These are phyloP conservation scores for Microplitis demolitor DNA, from an alignment of 1,140 invertebrate genomes.

Conservation along the genomic window DNA sequence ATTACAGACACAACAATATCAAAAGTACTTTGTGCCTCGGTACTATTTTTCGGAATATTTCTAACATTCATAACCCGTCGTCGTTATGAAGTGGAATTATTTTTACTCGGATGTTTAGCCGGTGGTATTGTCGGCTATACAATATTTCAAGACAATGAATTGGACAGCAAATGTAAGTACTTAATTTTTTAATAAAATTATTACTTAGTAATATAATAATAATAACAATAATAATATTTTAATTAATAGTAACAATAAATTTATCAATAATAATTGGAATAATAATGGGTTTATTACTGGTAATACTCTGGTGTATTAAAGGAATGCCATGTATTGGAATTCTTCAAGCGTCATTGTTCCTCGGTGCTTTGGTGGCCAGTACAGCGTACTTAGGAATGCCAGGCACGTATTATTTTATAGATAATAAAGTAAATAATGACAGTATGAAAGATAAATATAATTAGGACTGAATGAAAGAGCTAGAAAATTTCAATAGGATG, in stretches of 20 bases:
- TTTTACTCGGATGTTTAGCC: slow-evolving; percentile 59
- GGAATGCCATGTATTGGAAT: slow-evolving; percentile 66
- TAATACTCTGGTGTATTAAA: slow-evolving; percentile 63
- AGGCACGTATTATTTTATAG: slow-evolving; percentile 44
- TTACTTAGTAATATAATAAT: background rate
- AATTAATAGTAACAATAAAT: slow-evolving; percentile 26
- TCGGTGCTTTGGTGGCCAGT: slow-evolving; percentile 65
- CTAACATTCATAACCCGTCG: slow-evolving; percentile 67
- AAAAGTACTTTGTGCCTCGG: slow-evolving; percentile 59
- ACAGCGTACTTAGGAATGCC: slow-evolving; percentile 63
- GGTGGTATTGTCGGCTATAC: slow-evolving; percentile 61
- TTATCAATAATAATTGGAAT: slow-evolving; percentile 22
- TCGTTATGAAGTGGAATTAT: slow-evolving; percentile 68
- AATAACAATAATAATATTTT: background rate
- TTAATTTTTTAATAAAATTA: background rate
- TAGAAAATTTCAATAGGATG: slow-evolving; percentile 15
- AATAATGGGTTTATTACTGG: slow-evolving; percentile 61
- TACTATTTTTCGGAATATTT: slow-evolving; percentile 67
- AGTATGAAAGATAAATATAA: background rate
- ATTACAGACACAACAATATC: slow-evolving; percentile 56
- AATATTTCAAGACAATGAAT: slow-evolving; percentile 37
- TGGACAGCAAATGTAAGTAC: slow-evolving; percentile 4
- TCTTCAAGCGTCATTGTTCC: slow-evolving; percentile 61
- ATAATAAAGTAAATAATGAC: background rate
- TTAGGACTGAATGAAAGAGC: background rate